Evolutionary conservation across 2,113 vertebrate genomes (phyloP), one percentile per base, ranked within the genome.

Genomic region (Phalacrocorax brasilianus): DNA sequence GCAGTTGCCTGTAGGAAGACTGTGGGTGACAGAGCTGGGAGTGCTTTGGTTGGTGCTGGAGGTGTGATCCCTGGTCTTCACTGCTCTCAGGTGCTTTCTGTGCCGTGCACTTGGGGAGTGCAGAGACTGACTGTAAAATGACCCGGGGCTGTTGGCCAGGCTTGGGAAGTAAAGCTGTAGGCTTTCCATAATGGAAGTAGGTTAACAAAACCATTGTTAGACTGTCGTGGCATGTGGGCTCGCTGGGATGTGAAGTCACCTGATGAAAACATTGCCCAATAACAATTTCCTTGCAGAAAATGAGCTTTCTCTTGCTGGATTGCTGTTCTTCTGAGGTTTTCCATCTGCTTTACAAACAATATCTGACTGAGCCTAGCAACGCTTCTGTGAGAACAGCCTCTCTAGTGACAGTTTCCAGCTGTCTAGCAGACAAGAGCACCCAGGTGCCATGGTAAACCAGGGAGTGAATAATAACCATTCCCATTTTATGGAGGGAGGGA

Each of bases 321-420:
- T 26, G 58, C 81, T 93, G 71, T 73, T 96, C 53, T 85, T 96
- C 42, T 61, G 91, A 96, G 87, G 45, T 79, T 76, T 91, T 91
- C 91, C 85, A 89, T 97, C 93, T 90, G 91, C 91, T 94, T 85
- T 73, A 50, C 84, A 72, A 94, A 79, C 84, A 94, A 49, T 63
- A 47, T 95, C 89, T 94, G 89, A 68, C 70, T 94, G 62, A 93
- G 91, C 77, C 70, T 85, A 94, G 93, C 45, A 61, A 88, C 0
- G 12, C 91, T 81, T 87, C 67, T 21, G 5, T 93, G 93, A 85
- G 72, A 95, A 55, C 86, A 91, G 93, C 80, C 89, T 95, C 72
- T 95, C 94, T 53, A 53, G 76, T 93, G 92, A 95, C 93, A 93
- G 85, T 61, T 93, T 95, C 79, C 93, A 96, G 92, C 94, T 96